A percentile compares a stretch with the other conserved stretches of the same genome.
phyloP scores from a whole-genome alignment of 2,888 invertebrate genomes.

The Crematogaster levior region DNA sequence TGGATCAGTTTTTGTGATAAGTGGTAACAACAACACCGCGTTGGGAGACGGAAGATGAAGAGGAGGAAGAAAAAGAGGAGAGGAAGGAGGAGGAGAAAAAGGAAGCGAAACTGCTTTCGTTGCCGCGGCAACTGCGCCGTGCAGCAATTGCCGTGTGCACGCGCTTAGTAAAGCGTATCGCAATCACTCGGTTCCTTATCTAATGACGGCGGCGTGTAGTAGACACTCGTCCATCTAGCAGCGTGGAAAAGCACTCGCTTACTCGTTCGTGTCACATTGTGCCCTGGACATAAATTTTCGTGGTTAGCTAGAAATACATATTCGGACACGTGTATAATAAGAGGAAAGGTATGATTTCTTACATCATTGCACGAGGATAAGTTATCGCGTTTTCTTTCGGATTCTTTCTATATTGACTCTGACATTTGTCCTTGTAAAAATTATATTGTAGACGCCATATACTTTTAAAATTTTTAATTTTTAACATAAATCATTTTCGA shows the following conservation, averaged over 20 bases:
- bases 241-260: constrained; percentile 79
- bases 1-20: constrained; percentile 76
- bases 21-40: constrained; percentile 73
- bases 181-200: constrained; percentile 78
- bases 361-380: neutral
- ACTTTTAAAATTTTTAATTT: neutral
- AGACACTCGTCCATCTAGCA: constrained; percentile 80
- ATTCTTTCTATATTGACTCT: neutral
- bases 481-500: neutral
- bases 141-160: constrained; percentile 64
- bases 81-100: neutral
- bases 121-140: constrained; percentile 53
- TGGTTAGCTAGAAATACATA: neutral
- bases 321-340: neutral
- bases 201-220: constrained; percentile 75
- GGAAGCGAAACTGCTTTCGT: constrained; percentile 45
- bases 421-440: neutral
- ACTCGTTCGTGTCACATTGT: constrained; percentile 64
- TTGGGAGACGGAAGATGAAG: constrained; percentile 48
- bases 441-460: neutral
- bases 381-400: neutral
- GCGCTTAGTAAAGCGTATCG: constrained; percentile 74
- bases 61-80: constrained; percentile 21
- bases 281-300: constrained; percentile 2
- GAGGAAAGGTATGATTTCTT: neutral